Evolutionary conservation across 2,113 vertebrate species (phyloP).

Genomic region (Rattus norvegicus): DNA sequence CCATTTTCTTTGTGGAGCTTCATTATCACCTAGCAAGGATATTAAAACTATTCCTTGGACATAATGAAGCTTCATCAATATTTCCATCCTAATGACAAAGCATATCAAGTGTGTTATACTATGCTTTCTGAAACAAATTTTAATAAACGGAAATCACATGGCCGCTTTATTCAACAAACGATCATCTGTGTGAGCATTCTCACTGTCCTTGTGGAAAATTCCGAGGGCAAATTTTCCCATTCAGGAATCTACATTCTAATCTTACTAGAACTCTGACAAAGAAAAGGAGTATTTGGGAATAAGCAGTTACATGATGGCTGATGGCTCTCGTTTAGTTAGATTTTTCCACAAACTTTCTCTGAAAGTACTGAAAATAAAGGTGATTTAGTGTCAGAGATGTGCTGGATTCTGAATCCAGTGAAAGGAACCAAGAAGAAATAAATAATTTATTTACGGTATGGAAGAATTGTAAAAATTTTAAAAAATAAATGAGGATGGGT

Average conservation of each 20-base stretch:
- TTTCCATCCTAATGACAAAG: conserved; percentile 32
- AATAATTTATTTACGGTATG: neutral
- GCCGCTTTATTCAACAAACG: conserved; percentile 46
- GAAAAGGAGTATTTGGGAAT: neutral
- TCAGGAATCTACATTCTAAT: conserved; percentile 25
- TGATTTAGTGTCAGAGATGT: neutral
- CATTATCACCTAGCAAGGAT: neutral
- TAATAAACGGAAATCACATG: conserved; percentile 8
- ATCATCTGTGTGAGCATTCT: neutral
- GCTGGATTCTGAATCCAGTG: neutral
- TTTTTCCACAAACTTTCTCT: neutral
- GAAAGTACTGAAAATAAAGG: neutral
- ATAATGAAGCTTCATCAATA: neutral
- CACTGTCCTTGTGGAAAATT: neutral
- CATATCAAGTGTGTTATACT: neutral
- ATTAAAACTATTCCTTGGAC: neutral
- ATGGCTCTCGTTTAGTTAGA: neutral
- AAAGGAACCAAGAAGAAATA: neutral
- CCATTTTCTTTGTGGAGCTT: neutral
- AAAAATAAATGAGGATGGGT: neutral
- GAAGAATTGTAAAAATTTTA: neutral
- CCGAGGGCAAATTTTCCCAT: neutral
- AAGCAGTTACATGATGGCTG: conserved; percentile 32
- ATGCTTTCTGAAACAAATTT: neutral
- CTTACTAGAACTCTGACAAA: conserved; percentile 32